These are phyloP conservation scores for Syncerus caffer DNA, from an alignment of 2,797 vertebrate species.

Conservation along the genomic window DNA sequence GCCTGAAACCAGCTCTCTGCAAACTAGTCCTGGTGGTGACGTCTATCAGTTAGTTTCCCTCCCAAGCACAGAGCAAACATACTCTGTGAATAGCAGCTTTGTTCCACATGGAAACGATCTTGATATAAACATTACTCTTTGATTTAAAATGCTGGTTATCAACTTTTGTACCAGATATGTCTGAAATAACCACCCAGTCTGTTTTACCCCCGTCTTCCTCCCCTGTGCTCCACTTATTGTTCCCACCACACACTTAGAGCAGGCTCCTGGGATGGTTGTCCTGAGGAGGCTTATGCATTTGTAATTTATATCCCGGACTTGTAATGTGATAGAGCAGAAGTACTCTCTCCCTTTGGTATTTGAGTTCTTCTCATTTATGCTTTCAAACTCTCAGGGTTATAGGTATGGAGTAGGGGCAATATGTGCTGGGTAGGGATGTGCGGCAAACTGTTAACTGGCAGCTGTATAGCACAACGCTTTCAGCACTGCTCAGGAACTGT, in stretches of 20 bases:
- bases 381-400: not conserved
- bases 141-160: not conserved
- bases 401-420: not conserved
- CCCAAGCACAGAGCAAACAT: not conserved
- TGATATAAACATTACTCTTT: not conserved
- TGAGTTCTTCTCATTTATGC: not conserved
- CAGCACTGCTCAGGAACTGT: fast-evolving
- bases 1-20: not conserved
- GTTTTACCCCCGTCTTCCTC: not conserved
- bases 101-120: not conserved
- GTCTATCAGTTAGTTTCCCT: not conserved
- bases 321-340: not conserved
- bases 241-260: not conserved
- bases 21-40: not conserved
- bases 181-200: not conserved
- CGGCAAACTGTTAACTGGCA: not conserved
- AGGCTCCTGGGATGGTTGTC: not conserved
- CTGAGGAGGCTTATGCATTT: not conserved
- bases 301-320: not conserved
- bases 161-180: not conserved
- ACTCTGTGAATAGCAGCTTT: not conserved
- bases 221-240: fast-evolving
- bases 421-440: not conserved
- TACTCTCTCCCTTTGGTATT: not conserved
- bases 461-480: fast-evolving